Conservation (phyloP, 2,888 invertebrate genomes). For the Clepsis dumicolana region DNA sequence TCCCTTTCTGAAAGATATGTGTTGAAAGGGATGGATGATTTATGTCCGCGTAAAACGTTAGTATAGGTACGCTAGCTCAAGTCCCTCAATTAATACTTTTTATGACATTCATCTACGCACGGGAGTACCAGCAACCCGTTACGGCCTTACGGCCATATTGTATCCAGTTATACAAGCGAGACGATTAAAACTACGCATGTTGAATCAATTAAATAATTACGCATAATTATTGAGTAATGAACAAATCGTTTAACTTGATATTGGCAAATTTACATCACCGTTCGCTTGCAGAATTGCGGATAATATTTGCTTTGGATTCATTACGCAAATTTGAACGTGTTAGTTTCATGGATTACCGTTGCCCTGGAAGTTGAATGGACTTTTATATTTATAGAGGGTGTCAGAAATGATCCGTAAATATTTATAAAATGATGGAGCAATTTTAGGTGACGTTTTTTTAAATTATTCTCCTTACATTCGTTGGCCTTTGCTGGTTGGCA, state of each 20-base stretch:
- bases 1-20: no score
- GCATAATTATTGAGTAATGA: constrained; percentile 19
- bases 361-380: constrained; percentile 1
- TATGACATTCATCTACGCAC: neutral
- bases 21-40: no score
- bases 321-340: neutral
- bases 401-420: no score
- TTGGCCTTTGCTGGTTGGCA: no score
- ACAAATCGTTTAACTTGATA: neutral
- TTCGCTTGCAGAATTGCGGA: neutral
- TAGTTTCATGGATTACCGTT: neutral
- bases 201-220: neutral
- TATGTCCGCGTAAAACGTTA: no score
- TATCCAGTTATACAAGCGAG: constrained; percentile 9
- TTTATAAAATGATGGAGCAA: no score
- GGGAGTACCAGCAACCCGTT: neutral
- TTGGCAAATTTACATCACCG: constrained; percentile 18
- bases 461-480: no score
- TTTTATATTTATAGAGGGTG: neutral
- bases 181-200: constrained; percentile 16
- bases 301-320: constrained; percentile 7
- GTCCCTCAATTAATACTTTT: constrained; percentile 5
- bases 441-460: no score
- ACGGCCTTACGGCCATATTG: neutral
- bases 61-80: no score